These are phyloP conservation scores for Pseudoips prasinana DNA, from an alignment of 2,888 invertebrate genomes.

Conservation along the genomic window DNA sequence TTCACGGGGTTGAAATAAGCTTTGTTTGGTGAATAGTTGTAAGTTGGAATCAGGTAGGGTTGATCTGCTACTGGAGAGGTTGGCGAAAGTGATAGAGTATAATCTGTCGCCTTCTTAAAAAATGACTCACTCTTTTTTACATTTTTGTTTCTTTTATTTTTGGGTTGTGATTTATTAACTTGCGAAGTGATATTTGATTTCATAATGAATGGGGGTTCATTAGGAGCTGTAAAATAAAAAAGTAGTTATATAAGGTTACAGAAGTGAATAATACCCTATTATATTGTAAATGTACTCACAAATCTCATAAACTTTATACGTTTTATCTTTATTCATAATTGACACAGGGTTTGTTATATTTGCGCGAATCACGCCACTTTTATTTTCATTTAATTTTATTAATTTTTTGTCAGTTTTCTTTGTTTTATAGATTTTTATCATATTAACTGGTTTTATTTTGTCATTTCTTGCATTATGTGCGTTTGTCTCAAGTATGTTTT, in stretches of 20 bases:
- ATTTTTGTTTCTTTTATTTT: too few relatives aligned
- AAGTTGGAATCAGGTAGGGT: slow-evolving; percentile 41
- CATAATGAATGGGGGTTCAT: slow-evolving; percentile 15
- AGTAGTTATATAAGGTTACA: not conserved
- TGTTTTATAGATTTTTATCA: not conserved
- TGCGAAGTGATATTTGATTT: not conserved
- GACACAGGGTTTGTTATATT: too few relatives aligned
- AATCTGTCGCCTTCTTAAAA: too few relatives aligned
- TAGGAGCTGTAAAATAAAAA: slow-evolving; percentile 24
- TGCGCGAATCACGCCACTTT: too few relatives aligned
- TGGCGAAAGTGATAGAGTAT: too few relatives aligned
- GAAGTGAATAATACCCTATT: too few relatives aligned
- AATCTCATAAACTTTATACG: slow-evolving; percentile 52
- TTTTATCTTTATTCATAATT: slow-evolving; percentile 20
- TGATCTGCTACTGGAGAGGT: slow-evolving; percentile 23
- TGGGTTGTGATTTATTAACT: too few relatives aligned
- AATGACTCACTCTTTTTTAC: too few relatives aligned
- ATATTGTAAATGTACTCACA: slow-evolving; percentile 52
- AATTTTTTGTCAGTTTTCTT: slow-evolving; percentile 4
- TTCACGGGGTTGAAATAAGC: slow-evolving; percentile 54
- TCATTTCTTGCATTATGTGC: not conserved
- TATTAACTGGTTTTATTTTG: not conserved
- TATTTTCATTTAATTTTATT: slow-evolving; percentile 4
- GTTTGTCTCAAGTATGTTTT: too few relatives aligned
- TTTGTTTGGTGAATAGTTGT: slow-evolving; percentile 43